Evolutionary conservation across 2,888 invertebrate genomes (phyloP).

Genomic region (Hoplodrina blanda): DNA sequence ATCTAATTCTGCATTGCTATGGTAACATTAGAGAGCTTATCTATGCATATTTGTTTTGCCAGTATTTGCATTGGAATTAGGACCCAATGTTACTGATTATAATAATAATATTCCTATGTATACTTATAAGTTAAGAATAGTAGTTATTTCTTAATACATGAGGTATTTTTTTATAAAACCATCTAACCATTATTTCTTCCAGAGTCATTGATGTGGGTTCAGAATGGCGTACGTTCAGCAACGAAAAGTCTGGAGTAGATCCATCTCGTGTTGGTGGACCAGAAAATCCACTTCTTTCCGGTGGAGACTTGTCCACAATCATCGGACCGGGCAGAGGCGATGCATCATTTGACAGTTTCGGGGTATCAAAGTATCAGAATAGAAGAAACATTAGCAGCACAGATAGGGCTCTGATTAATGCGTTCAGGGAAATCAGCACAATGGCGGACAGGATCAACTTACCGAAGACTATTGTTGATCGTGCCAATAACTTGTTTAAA

Average conservation of each 20-base stretch:
- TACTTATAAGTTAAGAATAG: not conserved
- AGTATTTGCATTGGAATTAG: conserved; percentile 12
- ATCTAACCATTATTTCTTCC: conserved; percentile 41
- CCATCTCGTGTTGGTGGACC: conserved; percentile 99
- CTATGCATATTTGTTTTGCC: conserved; percentile 23
- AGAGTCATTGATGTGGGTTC: conserved; percentile 99
- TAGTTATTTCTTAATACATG: not conserved
- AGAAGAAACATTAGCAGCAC: conserved; percentile 96
- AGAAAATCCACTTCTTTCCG: conserved; percentile 98
- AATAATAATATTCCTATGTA: not conserved
- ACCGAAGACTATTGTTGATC: conserved; percentile 98
- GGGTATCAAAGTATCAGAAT: conserved; percentile 94
- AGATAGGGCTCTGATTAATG: conserved; percentile 98
- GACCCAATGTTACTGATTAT: conserved; percentile 11
- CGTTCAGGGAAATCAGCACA: conserved; percentile 98
- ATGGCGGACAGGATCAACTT: conserved; percentile 99
- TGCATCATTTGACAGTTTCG: conserved; percentile 97
- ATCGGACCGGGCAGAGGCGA: conserved; percentile 95
- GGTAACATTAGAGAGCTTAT: conserved; percentile 31
- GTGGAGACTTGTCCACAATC: conserved; percentile 98
- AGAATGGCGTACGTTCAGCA: conserved; percentile 99
- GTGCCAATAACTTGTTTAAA: conserved; percentile 99
- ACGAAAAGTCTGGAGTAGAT: conserved; percentile 98
- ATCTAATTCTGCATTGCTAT: not conserved
- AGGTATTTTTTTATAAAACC: not conserved